phyloP scores from a whole-genome alignment of 1,140 invertebrate species.

The Pristionchus pacificus region DNA sequence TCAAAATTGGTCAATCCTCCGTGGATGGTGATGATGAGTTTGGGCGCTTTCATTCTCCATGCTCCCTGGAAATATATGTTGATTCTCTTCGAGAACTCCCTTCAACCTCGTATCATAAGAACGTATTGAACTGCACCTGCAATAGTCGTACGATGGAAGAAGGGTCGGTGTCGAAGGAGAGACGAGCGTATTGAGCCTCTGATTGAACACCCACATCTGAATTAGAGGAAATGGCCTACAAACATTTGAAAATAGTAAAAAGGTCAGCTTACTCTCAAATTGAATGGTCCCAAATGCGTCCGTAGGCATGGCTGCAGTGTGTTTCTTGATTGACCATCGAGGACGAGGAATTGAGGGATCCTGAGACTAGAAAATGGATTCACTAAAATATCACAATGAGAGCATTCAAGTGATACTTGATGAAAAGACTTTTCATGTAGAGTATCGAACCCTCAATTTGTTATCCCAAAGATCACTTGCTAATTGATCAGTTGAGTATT shows the following conservation, averaged over 20 bases:
- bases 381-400: not conserved
- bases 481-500: conserved; percentile 5
- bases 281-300: conserved; percentile 95
- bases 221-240: not conserved
- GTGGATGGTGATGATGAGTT: conserved; percentile 91
- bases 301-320: conserved; percentile 63
- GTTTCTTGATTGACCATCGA: conserved; percentile 42
- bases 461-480: not conserved
- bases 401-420: not conserved
- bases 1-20: conserved; percentile 94
- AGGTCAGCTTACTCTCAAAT: conserved; percentile 70
- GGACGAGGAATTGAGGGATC: conserved; percentile 1
- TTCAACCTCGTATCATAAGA: no score
- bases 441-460: conserved; percentile 8
- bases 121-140: conserved; percentile 83
- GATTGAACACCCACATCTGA: not conserved
- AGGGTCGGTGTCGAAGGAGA: conserved; percentile 86
- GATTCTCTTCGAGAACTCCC: no score
- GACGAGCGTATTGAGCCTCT: conserved; percentile 86
- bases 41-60: conserved; percentile 87
- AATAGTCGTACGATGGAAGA: conserved; percentile 85
- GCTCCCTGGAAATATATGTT: no score
- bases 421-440: not conserved
- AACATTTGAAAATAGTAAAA: no score
- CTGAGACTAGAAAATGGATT: no score